A percentile compares a stretch with the other conserved stretches of the same genome.
Evolutionary conservation across 2,113 vertebrate species (phyloP).

Genomic region (Salvelinus namaycush): DNA sequence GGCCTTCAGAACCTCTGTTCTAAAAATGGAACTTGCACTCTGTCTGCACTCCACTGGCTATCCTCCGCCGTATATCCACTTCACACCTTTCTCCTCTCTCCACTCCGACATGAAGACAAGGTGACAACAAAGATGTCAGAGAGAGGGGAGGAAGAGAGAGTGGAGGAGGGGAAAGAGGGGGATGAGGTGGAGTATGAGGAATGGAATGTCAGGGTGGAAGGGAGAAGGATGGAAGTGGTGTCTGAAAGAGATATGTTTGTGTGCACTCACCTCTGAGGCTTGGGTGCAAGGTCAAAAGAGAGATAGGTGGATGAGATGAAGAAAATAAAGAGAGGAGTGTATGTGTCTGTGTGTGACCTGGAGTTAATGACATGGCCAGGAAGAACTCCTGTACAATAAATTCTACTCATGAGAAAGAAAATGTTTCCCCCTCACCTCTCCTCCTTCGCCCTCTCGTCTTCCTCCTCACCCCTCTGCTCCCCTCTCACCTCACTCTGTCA

Average conservation of each 20-base stretch:
- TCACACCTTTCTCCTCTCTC: constrained; percentile 16
- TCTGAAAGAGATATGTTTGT: background rate
- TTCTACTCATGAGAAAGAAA: too few species aligned
- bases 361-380: too few species aligned
- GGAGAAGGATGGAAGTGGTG: background rate
- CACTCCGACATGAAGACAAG: constrained; percentile 12
- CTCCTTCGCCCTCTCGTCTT: background rate
- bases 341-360: background rate
- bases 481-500: background rate
- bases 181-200: background rate
- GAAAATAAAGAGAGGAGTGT: background rate
- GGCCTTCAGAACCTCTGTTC: constrained; percentile 30
- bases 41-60: constrained; percentile 23
- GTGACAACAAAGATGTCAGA: constrained; percentile 7
- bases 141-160: background rate
- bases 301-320: constrained; percentile 7
- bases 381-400: too few species aligned
- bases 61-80: background rate
- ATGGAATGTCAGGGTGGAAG: background rate
- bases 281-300: background rate
- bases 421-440: background rate
- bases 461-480: background rate
- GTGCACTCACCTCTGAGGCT: background rate
- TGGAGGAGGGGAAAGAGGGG: background rate
- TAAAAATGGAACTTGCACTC: constrained; percentile 41